A percentile compares a stretch with the other conserved stretches of the same genome.
Evolutionary conservation across 2,113 vertebrate genomes (phyloP).

Genomic region (Podiceps cristatus): DNA sequence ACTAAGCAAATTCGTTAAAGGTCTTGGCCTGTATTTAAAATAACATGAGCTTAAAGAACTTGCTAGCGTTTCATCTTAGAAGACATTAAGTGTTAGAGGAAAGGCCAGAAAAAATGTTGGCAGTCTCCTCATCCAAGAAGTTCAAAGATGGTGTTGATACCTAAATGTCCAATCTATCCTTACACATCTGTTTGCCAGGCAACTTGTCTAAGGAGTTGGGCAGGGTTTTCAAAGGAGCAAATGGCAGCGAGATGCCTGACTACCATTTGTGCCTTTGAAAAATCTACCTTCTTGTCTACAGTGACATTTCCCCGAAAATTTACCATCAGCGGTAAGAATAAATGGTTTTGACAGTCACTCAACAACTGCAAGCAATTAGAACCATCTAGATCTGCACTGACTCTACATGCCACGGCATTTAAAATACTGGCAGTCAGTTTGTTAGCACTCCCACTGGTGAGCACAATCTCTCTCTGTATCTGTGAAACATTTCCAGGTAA

Average conservation of each 20-base stretch:
- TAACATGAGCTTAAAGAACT: constrained; percentile 78
- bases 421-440: constrained; percentile 24
- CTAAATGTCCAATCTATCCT: constrained; percentile 36
- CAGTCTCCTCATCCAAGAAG: constrained; percentile 50
- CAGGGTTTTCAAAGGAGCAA: constrained; percentile 42
- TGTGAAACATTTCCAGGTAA: constrained; percentile 63
- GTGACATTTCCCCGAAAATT: neutral
- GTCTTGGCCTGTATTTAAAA: constrained; percentile 78
- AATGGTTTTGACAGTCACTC: constrained; percentile 36
- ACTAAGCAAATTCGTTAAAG: constrained; percentile 78
- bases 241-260: constrained; percentile 15
- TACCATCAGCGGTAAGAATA: constrained; percentile 6
- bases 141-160: constrained; percentile 75
- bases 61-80: constrained; percentile 73
- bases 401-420: neutral
- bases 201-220: neutral
- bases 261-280: constrained; percentile 46
- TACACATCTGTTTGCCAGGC: constrained; percentile 52
- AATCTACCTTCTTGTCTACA: constrained; percentile 28
- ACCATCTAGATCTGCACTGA: constrained; percentile 2
- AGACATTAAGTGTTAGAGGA: constrained; percentile 61
- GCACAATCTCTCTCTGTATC: constrained; percentile 40
- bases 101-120: constrained; percentile 70
- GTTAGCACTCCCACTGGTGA: constrained; percentile 13
- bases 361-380: constrained; percentile 61